Evolutionary conservation across 2,797 vertebrate genomes (phyloP).

Genomic region (Sylvilagus floridanus): DNA sequence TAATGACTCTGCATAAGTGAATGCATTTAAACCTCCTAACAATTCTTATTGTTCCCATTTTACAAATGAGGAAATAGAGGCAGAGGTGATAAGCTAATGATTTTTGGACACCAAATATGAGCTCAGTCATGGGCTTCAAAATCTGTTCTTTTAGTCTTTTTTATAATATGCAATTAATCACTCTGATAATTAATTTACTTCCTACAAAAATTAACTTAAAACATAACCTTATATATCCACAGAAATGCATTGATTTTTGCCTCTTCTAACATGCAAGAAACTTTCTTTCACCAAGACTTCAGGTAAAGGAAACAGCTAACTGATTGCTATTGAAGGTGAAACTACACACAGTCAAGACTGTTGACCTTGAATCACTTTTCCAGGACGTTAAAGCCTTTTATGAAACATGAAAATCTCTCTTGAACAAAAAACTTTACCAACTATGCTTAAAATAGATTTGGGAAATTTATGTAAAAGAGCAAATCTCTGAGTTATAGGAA

Average conservation of each 20-base stretch:
- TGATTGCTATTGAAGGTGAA: constrained; percentile 29
- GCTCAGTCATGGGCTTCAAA: neutral
- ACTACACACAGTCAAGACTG: neutral
- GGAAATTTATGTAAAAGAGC: constrained; percentile 24
- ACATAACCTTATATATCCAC: neutral
- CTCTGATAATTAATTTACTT: constrained; percentile 38
- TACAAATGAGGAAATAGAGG: constrained; percentile 39
- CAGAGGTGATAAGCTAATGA: neutral
- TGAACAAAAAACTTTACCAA: constrained; percentile 52
- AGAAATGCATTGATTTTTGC: constrained; percentile 44
- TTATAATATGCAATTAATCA: neutral
- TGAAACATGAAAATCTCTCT: constrained; percentile 63
- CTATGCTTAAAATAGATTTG: constrained; percentile 52
- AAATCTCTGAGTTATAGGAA: constrained; percentile 37
- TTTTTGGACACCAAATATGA: constrained; percentile 51
- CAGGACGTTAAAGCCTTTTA: constrained; percentile 52
- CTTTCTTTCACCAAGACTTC: neutral
- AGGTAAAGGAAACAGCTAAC: constrained; percentile 34
- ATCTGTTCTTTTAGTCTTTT: neutral
- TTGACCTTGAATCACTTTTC: constrained; percentile 65
- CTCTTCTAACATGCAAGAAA: neutral
- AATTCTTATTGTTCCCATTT: constrained; percentile 32
- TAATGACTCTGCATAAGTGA: neutral
- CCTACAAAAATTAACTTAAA: neutral
- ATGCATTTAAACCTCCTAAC: neutral